Conservation (phyloP, 2,888 invertebrate genomes). For the Psylliodes chrysocephalus region DNA sequence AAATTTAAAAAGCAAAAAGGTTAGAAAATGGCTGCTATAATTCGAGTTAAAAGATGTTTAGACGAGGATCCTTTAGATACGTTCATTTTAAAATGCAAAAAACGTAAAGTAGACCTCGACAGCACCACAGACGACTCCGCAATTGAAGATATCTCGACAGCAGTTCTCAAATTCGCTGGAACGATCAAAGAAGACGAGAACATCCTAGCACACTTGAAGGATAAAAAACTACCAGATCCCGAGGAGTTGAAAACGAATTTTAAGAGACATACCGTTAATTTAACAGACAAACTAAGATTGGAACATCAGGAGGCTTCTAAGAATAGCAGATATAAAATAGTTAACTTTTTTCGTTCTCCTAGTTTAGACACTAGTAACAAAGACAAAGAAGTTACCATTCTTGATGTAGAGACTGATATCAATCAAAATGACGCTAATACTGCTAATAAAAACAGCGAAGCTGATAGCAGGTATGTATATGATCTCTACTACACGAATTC, state of each 20-base stretch:
- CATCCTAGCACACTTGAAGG: constrained; percentile 63
- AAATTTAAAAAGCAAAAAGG: neutral
- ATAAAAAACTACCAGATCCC: constrained; percentile 62
- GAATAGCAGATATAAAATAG: constrained; percentile 70
- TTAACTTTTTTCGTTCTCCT: constrained; percentile 68
- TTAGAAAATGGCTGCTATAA: constrained; percentile 69
- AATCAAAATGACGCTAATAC: constrained; percentile 42
- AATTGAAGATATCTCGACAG: constrained; percentile 63
- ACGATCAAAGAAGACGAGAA: constrained; percentile 70
- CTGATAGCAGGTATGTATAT: constrained; percentile 66
- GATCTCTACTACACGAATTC: constrained; percentile 72
- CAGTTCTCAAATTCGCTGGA: constrained; percentile 77
- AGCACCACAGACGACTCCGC: constrained; percentile 46
- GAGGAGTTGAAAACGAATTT: constrained; percentile 64
- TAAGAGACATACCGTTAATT: constrained; percentile 65
- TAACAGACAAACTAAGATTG: constrained; percentile 64
- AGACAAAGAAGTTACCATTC: constrained; percentile 64
- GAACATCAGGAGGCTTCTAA: constrained; percentile 64
- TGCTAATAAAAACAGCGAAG: constrained; percentile 39
- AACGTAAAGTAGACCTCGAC: constrained; percentile 68
- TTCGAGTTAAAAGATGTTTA: constrained; percentile 78
- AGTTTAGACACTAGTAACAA: constrained; percentile 42
- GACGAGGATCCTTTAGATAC: constrained; percentile 79
- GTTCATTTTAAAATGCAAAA: constrained; percentile 77
- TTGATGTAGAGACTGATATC: constrained; percentile 68